Evolutionary conservation across 2,113 vertebrate genomes (phyloP), one percentile per base, ranked within the genome.

Genomic region (Tinamus guttatus): DNA sequence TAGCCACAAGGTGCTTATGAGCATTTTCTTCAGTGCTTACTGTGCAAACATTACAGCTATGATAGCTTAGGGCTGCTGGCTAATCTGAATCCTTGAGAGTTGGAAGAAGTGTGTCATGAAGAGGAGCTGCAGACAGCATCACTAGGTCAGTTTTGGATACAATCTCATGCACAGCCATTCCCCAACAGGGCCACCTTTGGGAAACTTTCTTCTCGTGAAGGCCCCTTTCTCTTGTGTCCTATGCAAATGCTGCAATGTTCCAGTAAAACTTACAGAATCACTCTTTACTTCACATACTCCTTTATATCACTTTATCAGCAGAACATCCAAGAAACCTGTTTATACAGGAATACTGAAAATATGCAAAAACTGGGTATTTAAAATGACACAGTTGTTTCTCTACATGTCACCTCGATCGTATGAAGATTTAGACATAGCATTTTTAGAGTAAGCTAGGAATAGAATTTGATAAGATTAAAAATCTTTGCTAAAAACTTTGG

Each of bases 331-430:
- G 40, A 40, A 24, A 63, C 10, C 25, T 52, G 24, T 25, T 75
- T 67, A 75, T 6, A 59, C 25, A 80, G 15, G 19, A 74, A 45
- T 28, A 78, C 17, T 83, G 28, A 81, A 84, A 75, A 58, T 19
- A 76, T 1, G 6, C 32, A 36, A n/a, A 83, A 70, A 43, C 28
- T 4, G 63, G 38, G 7, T 49, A 79, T 80, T 79, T 36, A 75
- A 75, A 82, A 70, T 54, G 12, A 56, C 8, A 40, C 1, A 38
- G 90, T 95, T 96, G 94, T 97, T 96, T 96, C 90, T 95, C 95
- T 94, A 88, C 90, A 24, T 54, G 52, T 54, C 2, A 15, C 52
- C 27, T 54, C 5, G 14, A 54, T 30, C 52, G 17, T 54, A 9
- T 54, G 52, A 54, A 54, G 52, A 54, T 28, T 54, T 54, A 54